Evolutionary conservation across 35 echinoderm and acorn worm genomes (phyloP).

Genomic region (Ophiothrix spiculata): DNA sequence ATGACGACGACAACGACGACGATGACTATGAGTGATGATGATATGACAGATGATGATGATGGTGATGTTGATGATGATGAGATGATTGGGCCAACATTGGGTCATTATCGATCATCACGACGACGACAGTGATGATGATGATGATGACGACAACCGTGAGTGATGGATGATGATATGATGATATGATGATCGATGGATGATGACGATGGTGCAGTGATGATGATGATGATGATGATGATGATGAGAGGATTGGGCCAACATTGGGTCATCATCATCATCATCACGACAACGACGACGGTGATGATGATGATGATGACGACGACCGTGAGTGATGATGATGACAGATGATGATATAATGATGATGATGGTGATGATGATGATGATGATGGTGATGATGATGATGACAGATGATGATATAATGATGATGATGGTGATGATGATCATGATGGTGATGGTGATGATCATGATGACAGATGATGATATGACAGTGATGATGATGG

Average conservation of each 20-base stretch:
- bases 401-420: no score
- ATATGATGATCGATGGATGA: no score
- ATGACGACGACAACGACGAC: conserved; percentile 3
- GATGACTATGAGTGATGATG: no score
- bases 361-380: not conserved
- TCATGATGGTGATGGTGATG: not conserved
- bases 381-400: no score
- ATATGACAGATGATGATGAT: conserved; percentile 1
- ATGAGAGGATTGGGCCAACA: no score
- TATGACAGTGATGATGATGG: not conserved
- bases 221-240: no score
- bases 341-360: not conserved
- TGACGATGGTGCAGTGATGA: no score
- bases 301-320: conserved; percentile 23
- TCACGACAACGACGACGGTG: conserved; percentile 1
- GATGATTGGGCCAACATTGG: no score
- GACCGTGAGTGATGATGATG: no score
- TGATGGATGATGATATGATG: no score
- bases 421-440: no score
- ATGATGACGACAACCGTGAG: no score
- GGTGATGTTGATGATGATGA: conserved; percentile 26
- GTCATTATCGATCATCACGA: not conserved
- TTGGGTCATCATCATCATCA: not conserved
- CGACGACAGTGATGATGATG: conserved; percentile 7
- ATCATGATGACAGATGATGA: not conserved